Evolutionary conservation across 2,888 invertebrate genomes (phyloP).

Genomic region (Netelia virgata): DNA sequence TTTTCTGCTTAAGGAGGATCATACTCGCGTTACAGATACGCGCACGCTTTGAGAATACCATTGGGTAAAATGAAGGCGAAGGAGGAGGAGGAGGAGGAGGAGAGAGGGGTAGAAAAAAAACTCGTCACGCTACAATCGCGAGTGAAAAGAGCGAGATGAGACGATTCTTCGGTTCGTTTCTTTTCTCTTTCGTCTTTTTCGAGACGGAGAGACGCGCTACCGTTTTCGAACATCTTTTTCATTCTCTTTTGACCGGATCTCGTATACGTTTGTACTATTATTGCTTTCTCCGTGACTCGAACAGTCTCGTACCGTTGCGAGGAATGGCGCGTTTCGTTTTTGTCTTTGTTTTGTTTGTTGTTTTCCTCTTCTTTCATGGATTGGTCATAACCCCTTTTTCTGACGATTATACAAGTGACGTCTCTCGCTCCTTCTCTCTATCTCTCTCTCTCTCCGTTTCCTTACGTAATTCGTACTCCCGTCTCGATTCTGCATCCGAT

Average conservation of each 20-base stretch:
- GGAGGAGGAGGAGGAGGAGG: neutral
- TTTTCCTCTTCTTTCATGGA: too few species aligned
- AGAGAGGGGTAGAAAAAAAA: conserved; percentile 20
- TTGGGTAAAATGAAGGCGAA: neutral
- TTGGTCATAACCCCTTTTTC: neutral
- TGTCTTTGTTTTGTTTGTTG: neutral
- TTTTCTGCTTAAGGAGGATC: conserved; percentile 9
- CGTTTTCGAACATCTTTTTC: conserved; percentile 28
- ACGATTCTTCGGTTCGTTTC: neutral
- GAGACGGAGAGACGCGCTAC: neutral
- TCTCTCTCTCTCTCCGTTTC: neutral
- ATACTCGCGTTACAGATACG: conserved; percentile 44
- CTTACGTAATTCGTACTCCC: neutral
- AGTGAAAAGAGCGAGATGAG: conserved; percentile 23
- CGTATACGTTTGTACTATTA: conserved; percentile 14
- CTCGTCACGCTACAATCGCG: conserved; percentile 34
- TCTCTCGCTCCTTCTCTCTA: neutral
- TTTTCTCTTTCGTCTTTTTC: neutral
- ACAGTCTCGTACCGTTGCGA: neutral
- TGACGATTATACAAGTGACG: neutral
- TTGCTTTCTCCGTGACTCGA: neutral
- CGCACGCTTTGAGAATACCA: conserved; percentile 30
- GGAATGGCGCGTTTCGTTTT: neutral
- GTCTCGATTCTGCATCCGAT: neutral
- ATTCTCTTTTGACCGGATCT: neutral